These are phyloP conservation scores for Leptinotarsa haldemani DNA, from an alignment of 2,888 invertebrate species.

Conservation along the genomic window DNA sequence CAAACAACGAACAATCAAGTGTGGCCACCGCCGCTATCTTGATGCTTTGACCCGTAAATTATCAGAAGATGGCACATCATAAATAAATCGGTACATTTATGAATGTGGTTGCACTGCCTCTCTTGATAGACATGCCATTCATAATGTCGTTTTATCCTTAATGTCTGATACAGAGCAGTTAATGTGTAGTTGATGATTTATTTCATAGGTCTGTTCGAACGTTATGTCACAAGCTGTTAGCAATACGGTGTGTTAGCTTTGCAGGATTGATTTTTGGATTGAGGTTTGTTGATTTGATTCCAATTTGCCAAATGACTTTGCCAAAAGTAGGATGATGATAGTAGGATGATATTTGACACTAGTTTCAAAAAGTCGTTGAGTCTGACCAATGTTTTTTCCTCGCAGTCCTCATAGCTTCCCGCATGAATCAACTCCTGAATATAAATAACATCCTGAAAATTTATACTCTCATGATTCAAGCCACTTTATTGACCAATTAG, in stretches of 20 bases:
- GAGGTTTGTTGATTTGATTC: too few species aligned
- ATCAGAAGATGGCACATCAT: conserved; percentile 65
- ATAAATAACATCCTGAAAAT: background rate
- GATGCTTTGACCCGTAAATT: conserved; percentile 65
- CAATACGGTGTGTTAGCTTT: background rate
- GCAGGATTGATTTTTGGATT: too few species aligned
- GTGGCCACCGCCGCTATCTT: conserved; percentile 59
- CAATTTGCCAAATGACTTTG: too few species aligned
- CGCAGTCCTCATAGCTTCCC: too few species aligned
- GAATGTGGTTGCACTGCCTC: conserved; percentile 59
- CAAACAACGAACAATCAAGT: conserved; percentile 49
- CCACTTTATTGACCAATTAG: conserved; percentile 14
- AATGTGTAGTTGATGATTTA: conserved; percentile 20
- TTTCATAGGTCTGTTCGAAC: background rate
- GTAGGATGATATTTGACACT: too few species aligned
- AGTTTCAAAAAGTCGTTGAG: too few species aligned
- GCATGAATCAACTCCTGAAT: background rate
- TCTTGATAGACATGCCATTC: conserved; percentile 60
- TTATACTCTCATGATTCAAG: background rate
- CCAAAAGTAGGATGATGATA: too few species aligned
- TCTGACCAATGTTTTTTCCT: too few species aligned
- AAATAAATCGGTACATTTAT: conserved; percentile 65
- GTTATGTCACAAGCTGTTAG: background rate
- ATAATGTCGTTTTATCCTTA: conserved; percentile 47
- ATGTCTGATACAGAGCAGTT: conserved; percentile 24